Evolutionary conservation across 2,113 vertebrate species (phyloP), one percentile per base, ranked within the genome.

Genomic region (Lycaon pictus): DNA sequence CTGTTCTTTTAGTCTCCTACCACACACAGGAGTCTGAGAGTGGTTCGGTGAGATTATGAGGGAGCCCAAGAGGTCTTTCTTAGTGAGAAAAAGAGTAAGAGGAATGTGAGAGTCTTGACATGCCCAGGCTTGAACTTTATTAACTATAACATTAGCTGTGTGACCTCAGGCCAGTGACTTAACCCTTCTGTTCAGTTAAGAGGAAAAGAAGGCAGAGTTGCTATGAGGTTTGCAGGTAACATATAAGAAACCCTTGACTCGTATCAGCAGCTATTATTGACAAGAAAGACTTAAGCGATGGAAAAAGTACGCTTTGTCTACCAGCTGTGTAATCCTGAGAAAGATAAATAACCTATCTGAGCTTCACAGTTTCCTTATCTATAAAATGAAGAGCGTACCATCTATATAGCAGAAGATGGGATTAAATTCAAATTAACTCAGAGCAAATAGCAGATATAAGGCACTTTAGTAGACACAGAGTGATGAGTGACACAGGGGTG

Each of bases 181-280:
- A 74, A 29, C 67, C 53, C 85, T 63, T 97, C 76, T 96, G n/a
- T 69, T 35, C 32, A 79, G 84, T 82, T 65, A 84, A 97, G 55
- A 15, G 32, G 20, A 72, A 35, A 5, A 43, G 76, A 67, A 77
- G 6, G 25, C 29, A 58, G 32, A 90, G 35, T 53, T 17, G 22
- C 62, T 62, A 27, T 19, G 4, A 96, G 12, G 29, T 80, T 82
- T 74, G 53, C 23, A 94, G 51, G 43, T 56, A 27, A 79, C n/a
- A 12, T 3, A 8, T 37, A 85, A 81, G 65, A 95, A 93, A 53
- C 17, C n/a, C 19, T 35, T 72, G 35, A 62, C 5, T 51, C 29
- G 1, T 29, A 43, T 25, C 29, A 82, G 88, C n/a, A 82, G 55
- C 32, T 90, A 6, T 37, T 69, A 27, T 27, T 67, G 27, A 85